Conservation (phyloP, 2,888 invertebrate species). For the Nephrocerus scutellatus region DNA sequence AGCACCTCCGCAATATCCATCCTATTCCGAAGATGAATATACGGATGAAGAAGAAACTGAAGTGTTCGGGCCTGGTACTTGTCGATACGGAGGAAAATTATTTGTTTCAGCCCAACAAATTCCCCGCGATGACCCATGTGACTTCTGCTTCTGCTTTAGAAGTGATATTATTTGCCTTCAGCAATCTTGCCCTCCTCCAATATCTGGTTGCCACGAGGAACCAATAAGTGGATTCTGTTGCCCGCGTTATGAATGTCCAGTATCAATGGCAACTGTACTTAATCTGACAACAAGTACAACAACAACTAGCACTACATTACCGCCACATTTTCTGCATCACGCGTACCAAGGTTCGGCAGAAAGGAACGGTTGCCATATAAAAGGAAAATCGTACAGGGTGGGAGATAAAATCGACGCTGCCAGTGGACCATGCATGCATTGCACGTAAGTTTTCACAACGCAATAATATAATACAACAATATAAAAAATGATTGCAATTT, state of each 20-base stretch:
- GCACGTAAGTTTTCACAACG: constrained; percentile 82
- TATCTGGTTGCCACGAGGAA: constrained; percentile 85
- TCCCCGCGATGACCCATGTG: constrained; percentile 88
- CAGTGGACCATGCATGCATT: constrained; percentile 88
- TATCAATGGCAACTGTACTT: constrained; percentile 74
- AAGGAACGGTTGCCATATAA: constrained; percentile 73
- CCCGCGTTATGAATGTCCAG: constrained; percentile 88
- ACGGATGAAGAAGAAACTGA: constrained; percentile 62
- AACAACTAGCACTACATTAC: constrained; percentile 76
- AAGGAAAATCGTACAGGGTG: constrained; percentile 75
- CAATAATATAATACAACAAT: background rate
- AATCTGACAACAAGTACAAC: constrained; percentile 83
- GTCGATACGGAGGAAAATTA: constrained; percentile 84
- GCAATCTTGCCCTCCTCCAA: constrained; percentile 92
- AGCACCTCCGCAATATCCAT: constrained; percentile 39
- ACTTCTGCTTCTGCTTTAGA: constrained; percentile 95
- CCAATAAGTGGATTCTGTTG: constrained; percentile 91
- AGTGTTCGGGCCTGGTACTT: constrained; percentile 80
- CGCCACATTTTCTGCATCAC: constrained; percentile 75
- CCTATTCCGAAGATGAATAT: constrained; percentile 57
- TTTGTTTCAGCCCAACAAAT: constrained; percentile 94
- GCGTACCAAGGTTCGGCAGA: constrained; percentile 65
- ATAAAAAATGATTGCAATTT: background rate
- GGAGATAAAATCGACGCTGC: constrained; percentile 79
- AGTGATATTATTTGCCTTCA: constrained; percentile 92